A percentile compares a stretch with the other conserved stretches of the same genome.
These are phyloP conservation scores for Bombus difficillimus DNA, from an alignment of 1,140 invertebrate genomes.

Conservation along the genomic window DNA sequence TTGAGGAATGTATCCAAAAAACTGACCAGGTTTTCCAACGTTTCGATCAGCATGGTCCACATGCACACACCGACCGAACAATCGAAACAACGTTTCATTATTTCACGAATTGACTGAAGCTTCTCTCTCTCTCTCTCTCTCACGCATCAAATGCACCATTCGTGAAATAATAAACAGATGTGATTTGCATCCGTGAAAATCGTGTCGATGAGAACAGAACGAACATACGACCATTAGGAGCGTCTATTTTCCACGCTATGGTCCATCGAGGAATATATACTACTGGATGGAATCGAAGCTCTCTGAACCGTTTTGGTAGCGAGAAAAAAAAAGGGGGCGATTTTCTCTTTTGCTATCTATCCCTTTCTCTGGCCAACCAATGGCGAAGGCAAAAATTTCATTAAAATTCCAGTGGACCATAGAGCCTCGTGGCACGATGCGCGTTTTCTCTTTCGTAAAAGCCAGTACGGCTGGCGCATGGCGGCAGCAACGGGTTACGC, in stretches of 20 bases:
- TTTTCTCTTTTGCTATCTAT: neutral
- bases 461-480: neutral
- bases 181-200: conserved; percentile 6
- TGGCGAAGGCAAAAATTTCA: conserved; percentile 27
- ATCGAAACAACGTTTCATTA: conserved; percentile 31
- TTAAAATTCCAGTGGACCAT: conserved; percentile 33
- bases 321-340: neutral
- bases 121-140: neutral
- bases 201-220: neutral
- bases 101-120: neutral
- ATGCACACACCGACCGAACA: neutral
- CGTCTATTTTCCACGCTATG: conserved; percentile 8
- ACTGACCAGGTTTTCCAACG: conserved; percentile 3
- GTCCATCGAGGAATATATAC: neutral
- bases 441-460: conserved; percentile 2
- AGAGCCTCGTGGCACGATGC: neutral
- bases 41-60: neutral
- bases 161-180: conserved; percentile 12
- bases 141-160: too few relatives aligned
- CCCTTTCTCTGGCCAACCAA: neutral
- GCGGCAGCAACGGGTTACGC: conserved; percentile 15
- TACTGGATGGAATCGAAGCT: neutral
- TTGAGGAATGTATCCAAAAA: neutral
- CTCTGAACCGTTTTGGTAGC: neutral
- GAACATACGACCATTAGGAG: neutral